Base-by-base conservation (phyloP, 2,888 invertebrate species). In the Leuctra nigra region DNA sequence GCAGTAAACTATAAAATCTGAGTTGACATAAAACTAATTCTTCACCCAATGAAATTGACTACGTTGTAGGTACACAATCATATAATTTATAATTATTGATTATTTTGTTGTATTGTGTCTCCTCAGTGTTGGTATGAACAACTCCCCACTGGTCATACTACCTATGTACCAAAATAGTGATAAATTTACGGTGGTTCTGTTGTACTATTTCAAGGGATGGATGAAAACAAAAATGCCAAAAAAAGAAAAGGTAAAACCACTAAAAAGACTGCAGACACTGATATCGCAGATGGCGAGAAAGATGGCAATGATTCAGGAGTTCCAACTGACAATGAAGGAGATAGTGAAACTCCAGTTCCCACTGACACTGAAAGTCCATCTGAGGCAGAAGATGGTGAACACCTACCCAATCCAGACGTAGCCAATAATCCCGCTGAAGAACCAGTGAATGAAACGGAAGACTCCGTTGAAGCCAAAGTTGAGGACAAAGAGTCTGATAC, bases 181-280 rank as follows among this genome's bases (percentile, higher is more conserved):
- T n/a, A n/a, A n/a, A n/a, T n/a, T n/a, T n/a, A 62, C 62, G 36
- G 60, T 62, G 20, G 3, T 29, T 29, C 29, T 29, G 11, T 29
- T 29, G 29, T 29, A n/a, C 7, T 29, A 11, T 29, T 29, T 29
- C 6, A 29, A 11, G 29, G 11, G 29, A 11, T 29, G 29, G 58
- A 64, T 65, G 66, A 54, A 64, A 59, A 63, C 67, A 16, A 63
- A 66, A 58, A 64, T 57, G 29, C 50, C 46, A 68, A 48, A 69
- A 74, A 64, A 69, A 70, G 61, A 69, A 69, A 61, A 71, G 41
- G n/a, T n/a, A n/a, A n/a, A n/a, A n/a, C n/a, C n/a, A n/a, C n/a
- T n/a, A n/a, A n/a, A 18, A 18, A 41, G 41, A 41, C 14, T 2
- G 11, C 2, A 18, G 14, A 16, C 4, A 11, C 18, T 4, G 41